Conservation (phyloP, 2,113 vertebrate species). For the Salvelinus alpinus region DNA sequence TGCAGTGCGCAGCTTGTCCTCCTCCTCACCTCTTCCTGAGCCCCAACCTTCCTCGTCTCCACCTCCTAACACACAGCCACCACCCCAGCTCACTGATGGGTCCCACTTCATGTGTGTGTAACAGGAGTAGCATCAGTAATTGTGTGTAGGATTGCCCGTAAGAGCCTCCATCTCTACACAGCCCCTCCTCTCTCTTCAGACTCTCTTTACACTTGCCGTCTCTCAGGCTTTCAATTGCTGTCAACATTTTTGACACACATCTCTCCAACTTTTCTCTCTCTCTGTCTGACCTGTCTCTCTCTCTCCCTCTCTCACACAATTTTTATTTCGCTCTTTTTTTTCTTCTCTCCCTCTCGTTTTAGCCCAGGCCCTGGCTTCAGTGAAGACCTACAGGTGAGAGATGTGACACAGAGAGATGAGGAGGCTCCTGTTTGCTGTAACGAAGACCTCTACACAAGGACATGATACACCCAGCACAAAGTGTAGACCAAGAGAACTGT, state of each 20-base stretch:
- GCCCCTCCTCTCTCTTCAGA: too few species aligned
- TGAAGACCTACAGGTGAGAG: conserved; percentile 72
- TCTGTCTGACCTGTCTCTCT: too few species aligned
- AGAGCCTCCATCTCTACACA: too few species aligned
- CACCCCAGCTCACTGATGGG: conserved; percentile 84
- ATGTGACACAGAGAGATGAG: conserved; percentile 22
- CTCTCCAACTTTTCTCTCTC: too few species aligned
- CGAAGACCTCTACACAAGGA: conserved; percentile 21
- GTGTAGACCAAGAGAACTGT: background rate
- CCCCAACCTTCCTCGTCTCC: conserved; percentile 64
- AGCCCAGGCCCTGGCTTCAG: conserved; percentile 62
- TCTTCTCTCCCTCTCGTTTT: background rate
- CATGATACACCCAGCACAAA: conserved; percentile 44
- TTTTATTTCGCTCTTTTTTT: too few species aligned
- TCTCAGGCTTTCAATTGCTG: too few species aligned
- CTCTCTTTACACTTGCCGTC: too few species aligned
- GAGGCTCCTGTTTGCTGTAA: conserved; percentile 8
- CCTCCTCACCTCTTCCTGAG: conserved; percentile 67
- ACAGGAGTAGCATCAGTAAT: conserved; percentile 60
- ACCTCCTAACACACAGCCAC: conserved; percentile 63
- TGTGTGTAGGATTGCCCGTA: conserved; percentile 18
- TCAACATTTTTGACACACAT: too few species aligned
- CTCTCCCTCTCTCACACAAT: too few species aligned
- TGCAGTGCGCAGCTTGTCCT: conserved; percentile 79
- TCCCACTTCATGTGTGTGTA: conserved; percentile 97